These are phyloP conservation scores for Protonibea diacanthus DNA, from an alignment of 2,797 vertebrate genomes.

Conservation along the genomic window DNA sequence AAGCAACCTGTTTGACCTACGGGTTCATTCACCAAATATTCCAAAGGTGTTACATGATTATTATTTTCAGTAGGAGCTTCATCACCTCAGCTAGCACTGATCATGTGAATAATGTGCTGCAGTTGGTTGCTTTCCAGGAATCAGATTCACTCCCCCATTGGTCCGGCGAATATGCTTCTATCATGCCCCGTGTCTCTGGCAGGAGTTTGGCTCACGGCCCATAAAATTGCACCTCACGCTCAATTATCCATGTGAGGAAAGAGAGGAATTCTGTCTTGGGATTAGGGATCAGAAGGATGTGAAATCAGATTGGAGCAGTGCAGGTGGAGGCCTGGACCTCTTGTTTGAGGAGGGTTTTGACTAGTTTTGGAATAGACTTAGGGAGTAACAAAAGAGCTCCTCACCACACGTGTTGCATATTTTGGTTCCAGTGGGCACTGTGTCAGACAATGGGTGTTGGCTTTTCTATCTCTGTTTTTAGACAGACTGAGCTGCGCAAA, in stretches of 20 bases:
- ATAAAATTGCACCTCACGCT: constrained; percentile 73
- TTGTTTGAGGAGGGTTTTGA: constrained; percentile 45
- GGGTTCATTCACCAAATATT: constrained; percentile 34
- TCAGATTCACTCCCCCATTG: constrained; percentile 65
- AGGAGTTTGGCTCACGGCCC: constrained; percentile 69
- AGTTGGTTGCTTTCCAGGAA: constrained; percentile 68
- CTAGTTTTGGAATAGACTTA: constrained; percentile 48
- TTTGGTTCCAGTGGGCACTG: constrained; percentile 57
- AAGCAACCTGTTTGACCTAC: constrained; percentile 2
- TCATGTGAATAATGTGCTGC: constrained; percentile 70
- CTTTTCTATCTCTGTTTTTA: constrained; percentile 80
- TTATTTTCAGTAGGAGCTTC: constrained; percentile 55
- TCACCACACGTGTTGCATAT: constrained; percentile 55
- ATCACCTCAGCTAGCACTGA: constrained; percentile 54
- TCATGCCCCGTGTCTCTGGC: constrained; percentile 64
- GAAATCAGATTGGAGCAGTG: constrained; percentile 57
- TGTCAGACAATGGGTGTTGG: constrained; percentile 73
- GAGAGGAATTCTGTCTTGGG: constrained; percentile 76
- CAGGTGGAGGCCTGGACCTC: constrained; percentile 60
- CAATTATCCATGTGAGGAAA: constrained; percentile 73
- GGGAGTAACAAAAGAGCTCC: constrained; percentile 47
- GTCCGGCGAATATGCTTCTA: constrained; percentile 64
- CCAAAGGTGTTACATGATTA: constrained; percentile 33
- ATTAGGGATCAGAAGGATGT: constrained; percentile 74
- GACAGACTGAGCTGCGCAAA: constrained; percentile 66